Base-by-base conservation (phyloP, 2,113 vertebrate species). In the Aldabrachelys gigantea region DNA sequence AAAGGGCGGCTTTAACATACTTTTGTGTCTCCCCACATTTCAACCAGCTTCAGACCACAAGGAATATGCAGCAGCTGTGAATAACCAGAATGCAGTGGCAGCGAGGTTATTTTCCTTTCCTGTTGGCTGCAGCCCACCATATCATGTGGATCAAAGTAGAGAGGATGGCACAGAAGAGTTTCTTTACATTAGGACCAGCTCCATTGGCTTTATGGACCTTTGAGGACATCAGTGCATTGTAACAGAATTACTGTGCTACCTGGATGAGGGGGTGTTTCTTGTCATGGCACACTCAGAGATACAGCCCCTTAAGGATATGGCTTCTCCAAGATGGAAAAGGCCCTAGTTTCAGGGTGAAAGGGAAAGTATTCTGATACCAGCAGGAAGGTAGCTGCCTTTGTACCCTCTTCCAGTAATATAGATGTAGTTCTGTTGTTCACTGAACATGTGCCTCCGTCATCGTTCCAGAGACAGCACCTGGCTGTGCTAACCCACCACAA, bases 401-500 rank as follows among this genome's bases (percentile, higher is more conserved):
- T 75, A 52, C 31, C n/a, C 49, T 53, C 62, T 85, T 38, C 12
- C 69, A 16, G 21, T 29, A 88, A 94, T 38, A 72, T 22, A 38
- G 65, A 38, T 72, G 8, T 72, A 81, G 35, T 14, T 53, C 50
- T 41, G 21, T 41, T 82, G 16, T 80, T 87, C 27, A 38, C 31
- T 75, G 75, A 89, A n/a, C 4, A 16, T 53, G 62, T n/a, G 35
- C 62, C 62, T n/a, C 16, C 49, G 49, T 29, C 88, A 22, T 56
- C 62, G 76, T 25, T 44, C 52, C 75, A 93, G 83, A 89, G 35
- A 62, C 89, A 52, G n/a, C 76, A 78, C 35, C 22, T 35, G 82
- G 52, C 59, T 72, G 0, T 5, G 75, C 35, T 80, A 8, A 1
- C 24, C 22, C 41, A 0, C 4, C 3, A 21, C 4, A 31, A 52